A percentile compares a stretch with the other conserved stretches of the same genome.
Conservation (phyloP, 2,888 invertebrate genomes). For the Xestoiulus laeticollis region DNA sequence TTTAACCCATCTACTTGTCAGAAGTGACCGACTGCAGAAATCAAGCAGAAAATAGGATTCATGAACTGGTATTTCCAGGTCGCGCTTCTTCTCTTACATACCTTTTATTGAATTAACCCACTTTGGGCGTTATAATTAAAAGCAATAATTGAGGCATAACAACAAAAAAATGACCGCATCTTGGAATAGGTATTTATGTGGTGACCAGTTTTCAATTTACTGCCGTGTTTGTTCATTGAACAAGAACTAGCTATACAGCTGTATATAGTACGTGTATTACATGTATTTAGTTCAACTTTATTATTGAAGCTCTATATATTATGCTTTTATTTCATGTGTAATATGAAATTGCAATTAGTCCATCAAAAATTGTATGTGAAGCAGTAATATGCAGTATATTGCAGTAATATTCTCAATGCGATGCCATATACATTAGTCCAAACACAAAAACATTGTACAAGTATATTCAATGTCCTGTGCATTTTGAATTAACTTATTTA, state of each 20-base stretch:
- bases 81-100: neutral
- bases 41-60: slow-evolving; percentile 14
- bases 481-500: too few species aligned
- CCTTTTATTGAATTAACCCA: slow-evolving; percentile 11
- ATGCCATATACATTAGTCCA: too few species aligned
- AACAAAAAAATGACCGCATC: neutral
- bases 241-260: neutral
- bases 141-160: slow-evolving; percentile 1
- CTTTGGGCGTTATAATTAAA: neutral
- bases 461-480: too few species aligned
- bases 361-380: too few species aligned
- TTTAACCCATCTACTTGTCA: neutral
- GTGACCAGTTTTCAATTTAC: slow-evolving; percentile 1
- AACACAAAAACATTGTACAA: too few species aligned
- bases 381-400: too few species aligned
- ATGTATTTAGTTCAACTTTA: neutral
- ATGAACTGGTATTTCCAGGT: slow-evolving; percentile 14
- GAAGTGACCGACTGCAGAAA: slow-evolving; percentile 8
- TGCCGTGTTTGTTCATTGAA: neutral
- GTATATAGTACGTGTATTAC: too few species aligned
- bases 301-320: too few species aligned
- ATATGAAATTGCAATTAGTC: too few species aligned
- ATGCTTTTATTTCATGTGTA: too few species aligned
- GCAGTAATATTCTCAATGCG: too few species aligned
- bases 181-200: neutral